These are phyloP conservation scores for Myotis myotis DNA, from an alignment of 2,797 vertebrate species.

Conservation along the genomic window DNA sequence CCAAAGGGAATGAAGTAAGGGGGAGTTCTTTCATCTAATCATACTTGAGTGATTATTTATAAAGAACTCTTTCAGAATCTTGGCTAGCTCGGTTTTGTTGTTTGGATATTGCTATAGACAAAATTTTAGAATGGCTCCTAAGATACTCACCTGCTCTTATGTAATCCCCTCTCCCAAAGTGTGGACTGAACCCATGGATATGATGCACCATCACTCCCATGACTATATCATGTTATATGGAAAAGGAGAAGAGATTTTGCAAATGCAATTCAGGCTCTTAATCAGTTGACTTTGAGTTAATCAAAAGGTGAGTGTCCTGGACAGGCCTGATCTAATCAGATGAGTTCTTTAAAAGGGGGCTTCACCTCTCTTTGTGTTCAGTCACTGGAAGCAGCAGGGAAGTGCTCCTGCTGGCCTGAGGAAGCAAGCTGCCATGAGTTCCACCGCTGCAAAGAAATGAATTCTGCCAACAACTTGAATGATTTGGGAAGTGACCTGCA, in stretches of 20 bases:
- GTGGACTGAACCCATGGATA: neutral
- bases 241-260: neutral
- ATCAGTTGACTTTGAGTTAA: neutral
- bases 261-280: neutral
- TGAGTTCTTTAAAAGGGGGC: neutral
- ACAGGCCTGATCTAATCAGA: neutral
- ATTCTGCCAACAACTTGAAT: neutral
- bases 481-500: neutral
- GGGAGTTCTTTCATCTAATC: neutral
- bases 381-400: neutral
- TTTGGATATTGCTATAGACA: neutral
- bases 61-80: neutral
- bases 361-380: neutral
- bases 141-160: neutral
- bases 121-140: neutral
- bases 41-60: neutral
- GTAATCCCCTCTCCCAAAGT: neutral
- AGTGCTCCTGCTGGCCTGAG: neutral
- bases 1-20: neutral
- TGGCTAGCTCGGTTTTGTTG: neutral
- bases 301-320: neutral
- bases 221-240: neutral
- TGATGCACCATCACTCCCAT: neutral
- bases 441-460: neutral
- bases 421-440: neutral